A percentile compares a stretch with the other conserved stretches of the same genome.
phyloP scores from a whole-genome alignment of 2,888 invertebrate species.

The Ceraclea dissimilis region DNA sequence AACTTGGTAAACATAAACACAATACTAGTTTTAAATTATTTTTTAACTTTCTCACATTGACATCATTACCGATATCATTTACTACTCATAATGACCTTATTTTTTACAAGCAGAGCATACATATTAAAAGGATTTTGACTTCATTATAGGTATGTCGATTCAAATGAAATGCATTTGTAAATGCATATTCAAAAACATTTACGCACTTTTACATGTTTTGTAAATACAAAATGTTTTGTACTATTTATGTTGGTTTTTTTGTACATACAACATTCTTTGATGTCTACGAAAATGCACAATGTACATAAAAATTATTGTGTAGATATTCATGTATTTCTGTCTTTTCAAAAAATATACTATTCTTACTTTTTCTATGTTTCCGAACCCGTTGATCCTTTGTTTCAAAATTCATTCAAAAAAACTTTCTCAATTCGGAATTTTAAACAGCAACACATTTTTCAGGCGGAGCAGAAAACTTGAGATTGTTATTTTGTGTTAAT shows the following conservation, averaged over 20 bases:
- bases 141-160: background rate
- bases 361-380: no score
- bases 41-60: no score
- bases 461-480: background rate
- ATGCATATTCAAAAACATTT: background rate
- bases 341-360: no score
- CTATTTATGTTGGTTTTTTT: background rate
- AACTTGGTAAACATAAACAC: constrained; percentile 56
- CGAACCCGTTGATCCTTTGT: no score
- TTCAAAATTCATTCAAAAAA: no score
- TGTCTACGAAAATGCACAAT: constrained; percentile 2
- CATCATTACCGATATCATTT: background rate
- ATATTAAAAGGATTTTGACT: background rate
- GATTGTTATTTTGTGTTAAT: constrained; percentile 1
- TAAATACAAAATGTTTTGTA: background rate
- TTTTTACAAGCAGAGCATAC: background rate
- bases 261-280: background rate
- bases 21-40: background rate
- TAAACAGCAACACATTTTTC: constrained; percentile 25
- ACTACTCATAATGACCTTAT: background rate
- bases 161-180: background rate
- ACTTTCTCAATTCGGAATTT: no score
- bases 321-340: background rate
- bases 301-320: background rate
- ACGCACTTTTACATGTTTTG: background rate